Conservation (phyloP, 2,797 vertebrate species). For the Acanthurus lineatus region DNA sequence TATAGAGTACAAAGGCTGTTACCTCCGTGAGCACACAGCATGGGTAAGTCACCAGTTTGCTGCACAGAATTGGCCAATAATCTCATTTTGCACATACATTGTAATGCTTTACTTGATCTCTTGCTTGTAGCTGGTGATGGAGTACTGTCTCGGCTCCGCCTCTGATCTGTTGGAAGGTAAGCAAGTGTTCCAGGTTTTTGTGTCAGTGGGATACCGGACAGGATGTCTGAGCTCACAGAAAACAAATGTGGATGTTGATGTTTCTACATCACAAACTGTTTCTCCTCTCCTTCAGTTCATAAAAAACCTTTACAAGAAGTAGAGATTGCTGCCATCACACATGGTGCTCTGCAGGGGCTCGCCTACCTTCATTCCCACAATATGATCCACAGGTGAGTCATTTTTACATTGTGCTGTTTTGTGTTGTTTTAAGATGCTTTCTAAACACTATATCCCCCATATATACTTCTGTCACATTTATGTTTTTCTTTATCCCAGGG, state of each 20-base stretch:
- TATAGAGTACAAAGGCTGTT: constrained; percentile 99
- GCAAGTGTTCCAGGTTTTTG: too few relatives aligned
- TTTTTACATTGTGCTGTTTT: too few relatives aligned
- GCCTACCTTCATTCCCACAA: constrained; percentile 99
- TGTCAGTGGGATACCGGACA: too few relatives aligned
- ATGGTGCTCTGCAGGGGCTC: constrained; percentile 98
- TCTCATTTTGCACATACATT: too few relatives aligned
- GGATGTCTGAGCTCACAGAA: too few relatives aligned
- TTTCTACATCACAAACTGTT: too few relatives aligned
- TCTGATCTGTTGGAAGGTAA: constrained; percentile 99
- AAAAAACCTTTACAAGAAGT: constrained; percentile 99
- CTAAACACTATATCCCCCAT: constrained; percentile 18
- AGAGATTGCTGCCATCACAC: constrained; percentile 99
- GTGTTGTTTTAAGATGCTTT: constrained; percentile 26
- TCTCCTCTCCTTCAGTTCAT: constrained; percentile 89
- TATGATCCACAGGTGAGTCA: constrained; percentile 98
- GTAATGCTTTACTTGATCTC: too few relatives aligned
- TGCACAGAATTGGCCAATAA: too few relatives aligned
- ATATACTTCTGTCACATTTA: neutral
- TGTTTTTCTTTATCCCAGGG: constrained; percentile 82
- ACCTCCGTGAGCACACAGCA: constrained; percentile 98
- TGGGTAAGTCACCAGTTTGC: constrained; percentile 88
- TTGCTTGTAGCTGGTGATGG: constrained; percentile 94
- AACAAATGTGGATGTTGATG: too few relatives aligned
- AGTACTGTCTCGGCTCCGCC: constrained; percentile 98